Conservation (phyloP, 2,888 invertebrate genomes). For the Tachina grossa region DNA sequence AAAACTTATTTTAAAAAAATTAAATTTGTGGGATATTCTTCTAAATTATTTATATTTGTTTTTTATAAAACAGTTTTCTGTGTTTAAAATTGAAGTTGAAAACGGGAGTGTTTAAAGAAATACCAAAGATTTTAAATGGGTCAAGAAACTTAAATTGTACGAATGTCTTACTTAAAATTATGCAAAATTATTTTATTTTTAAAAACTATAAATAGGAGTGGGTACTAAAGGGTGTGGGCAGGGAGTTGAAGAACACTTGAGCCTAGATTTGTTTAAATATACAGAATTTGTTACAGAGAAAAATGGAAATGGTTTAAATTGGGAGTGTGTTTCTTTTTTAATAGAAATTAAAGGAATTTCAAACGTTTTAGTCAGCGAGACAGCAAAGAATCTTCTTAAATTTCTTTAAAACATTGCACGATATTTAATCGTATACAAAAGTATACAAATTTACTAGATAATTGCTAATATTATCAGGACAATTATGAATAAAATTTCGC, state of each 20-base stretch:
- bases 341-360: not conserved
- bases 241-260: conserved; percentile 31
- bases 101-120: not conserved
- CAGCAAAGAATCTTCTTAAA: not conserved
- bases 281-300: not conserved
- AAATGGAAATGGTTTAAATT: not conserved
- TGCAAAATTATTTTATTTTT: conserved; percentile 24
- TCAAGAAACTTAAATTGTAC: conserved; percentile 48
- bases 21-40: conserved; percentile 15
- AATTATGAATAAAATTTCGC: no score
- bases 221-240: not conserved
- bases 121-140: not conserved
- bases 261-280: conserved; percentile 43
- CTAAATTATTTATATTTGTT: not conserved
- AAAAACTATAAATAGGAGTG: conserved; percentile 4
- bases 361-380: conserved; percentile 7
- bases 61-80: not conserved
- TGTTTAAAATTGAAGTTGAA: not conserved
- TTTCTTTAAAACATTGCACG: not conserved
- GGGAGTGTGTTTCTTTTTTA: not conserved
- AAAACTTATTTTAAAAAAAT: conserved; percentile 23
- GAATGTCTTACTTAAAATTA: conserved; percentile 62
- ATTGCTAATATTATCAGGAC: no score
- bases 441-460: no score
- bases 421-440: no score